Evolutionary conservation across 2,797 vertebrate genomes (phyloP), one percentile per base, ranked within the genome.

Genomic region (Anguilla anguilla): DNA sequence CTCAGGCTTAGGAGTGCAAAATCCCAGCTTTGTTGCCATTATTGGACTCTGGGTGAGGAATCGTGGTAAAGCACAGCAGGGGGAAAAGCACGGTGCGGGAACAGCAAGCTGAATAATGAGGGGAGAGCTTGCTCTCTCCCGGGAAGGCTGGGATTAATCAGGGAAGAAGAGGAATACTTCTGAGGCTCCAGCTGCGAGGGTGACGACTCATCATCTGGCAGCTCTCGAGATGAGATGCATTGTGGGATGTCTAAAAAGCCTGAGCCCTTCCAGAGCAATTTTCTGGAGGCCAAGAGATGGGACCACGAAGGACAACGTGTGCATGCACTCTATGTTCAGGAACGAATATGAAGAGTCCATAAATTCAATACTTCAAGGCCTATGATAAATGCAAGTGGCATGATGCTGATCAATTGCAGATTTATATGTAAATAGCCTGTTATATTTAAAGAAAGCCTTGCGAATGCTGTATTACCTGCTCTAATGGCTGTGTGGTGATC

Each of bases 11-110:
- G 79, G n/a, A 51, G 79, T 82, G 64, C 79, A 25, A 46, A 82
- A 82, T 51, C 22, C 25, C 79, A 82, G 46, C 79, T 82, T 82
- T 82, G 79, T 51, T 82, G 79, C 46, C 79, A n/a, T 82, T 51
- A n/a, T 51, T n/a, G 39, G 19, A 82, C 46, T 81, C 43, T n/a
- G 25, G 43, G 15, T 82, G 79, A 49, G 2, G 39, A 82, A 82
- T 51, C 22, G 3, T 35, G 46, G 46, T n/a, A 22, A 49, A 82
- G 46, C 43, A n/a, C 43, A 82, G 43, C 43, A 35, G 77, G 35
- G 61, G 61, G 22, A 64, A 64, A 64, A 64, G 6, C 61, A 22
- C 61, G 22, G 79, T 82, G 79, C 25, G 79, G 79, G 79, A 82
- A 82, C 51, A 82, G 79, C 43, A 46, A 46, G 6, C 79, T 10